These are phyloP conservation scores for Philaenus spumarius DNA, from an alignment of 1,140 invertebrate species.

Conservation along the genomic window DNA sequence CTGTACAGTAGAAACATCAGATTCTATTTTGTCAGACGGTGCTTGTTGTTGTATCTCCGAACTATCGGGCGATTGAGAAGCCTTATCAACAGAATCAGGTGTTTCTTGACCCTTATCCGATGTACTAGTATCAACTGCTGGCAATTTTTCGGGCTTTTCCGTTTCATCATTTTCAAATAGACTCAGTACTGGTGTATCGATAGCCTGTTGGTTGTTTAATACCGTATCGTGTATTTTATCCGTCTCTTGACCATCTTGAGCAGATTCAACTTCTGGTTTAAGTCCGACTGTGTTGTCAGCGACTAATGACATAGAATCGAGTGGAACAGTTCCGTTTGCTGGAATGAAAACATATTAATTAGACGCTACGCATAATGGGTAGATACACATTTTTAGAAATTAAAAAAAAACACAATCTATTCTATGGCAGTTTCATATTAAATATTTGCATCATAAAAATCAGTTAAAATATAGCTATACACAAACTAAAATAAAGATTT, in stretches of 20 bases:
- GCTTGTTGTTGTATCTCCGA: background rate
- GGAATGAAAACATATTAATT: slow-evolving; percentile 15
- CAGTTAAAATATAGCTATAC: too few relatives aligned
- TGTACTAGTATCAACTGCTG: background rate
- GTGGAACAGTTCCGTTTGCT: slow-evolving; percentile 30
- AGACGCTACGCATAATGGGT: too few relatives aligned
- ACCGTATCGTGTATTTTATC: slow-evolving; percentile 12
- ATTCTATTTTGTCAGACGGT: too few relatives aligned
- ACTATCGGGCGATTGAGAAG: background rate
- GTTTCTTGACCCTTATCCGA: background rate
- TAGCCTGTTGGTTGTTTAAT: background rate
- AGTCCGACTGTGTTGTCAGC: too few relatives aligned
- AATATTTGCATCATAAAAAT: too few relatives aligned
- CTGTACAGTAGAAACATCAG: too few relatives aligned
- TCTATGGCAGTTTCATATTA: too few relatives aligned
- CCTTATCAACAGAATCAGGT: background rate
- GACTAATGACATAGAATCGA: slow-evolving; percentile 11
- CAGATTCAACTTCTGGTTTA: background rate
- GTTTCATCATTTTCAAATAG: background rate
- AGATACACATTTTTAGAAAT: too few relatives aligned
- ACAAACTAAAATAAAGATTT: too few relatives aligned
- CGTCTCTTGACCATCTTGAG: slow-evolving; percentile 29
- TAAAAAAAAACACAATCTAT: too few relatives aligned
- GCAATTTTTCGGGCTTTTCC: slow-evolving; percentile 4
- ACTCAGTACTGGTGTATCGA: background rate